Evolutionary conservation across 2,888 invertebrate species (phyloP), one percentile per base, ranked within the genome.

Genomic region (Eubasilissa splendida): DNA sequence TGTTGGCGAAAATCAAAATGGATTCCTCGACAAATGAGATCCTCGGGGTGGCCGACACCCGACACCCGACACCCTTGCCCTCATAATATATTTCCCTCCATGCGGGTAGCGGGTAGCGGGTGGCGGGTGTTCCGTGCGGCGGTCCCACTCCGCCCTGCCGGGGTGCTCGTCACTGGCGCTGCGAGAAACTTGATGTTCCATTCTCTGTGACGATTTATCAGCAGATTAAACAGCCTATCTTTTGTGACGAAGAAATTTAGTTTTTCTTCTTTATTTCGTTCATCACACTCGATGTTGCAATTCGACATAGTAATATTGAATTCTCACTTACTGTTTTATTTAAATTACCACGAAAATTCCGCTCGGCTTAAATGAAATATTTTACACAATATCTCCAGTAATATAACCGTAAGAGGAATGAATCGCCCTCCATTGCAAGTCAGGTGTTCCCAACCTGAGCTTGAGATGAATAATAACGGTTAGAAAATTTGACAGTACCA

Each of bases 61-160:
- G 81, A 81, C 76, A 74, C 78, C 70, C 71, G 78, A 81, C 76
- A 74, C 78, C 70, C 71, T 81, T 60, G 78, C 81, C 81, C 81
- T 75, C 77, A 75, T 78, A 70, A 60, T 60, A 70, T 70, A 70
- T 70, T 8, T 70, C 70, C 42, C 71, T 56, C 71, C 71, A 73
- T 73, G 71, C 71, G 71, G 71, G 71, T 33, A 58, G 22, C 58
- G 58, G 11, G 56, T 59, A 22, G 65, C 66, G 66, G 66, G n/a
- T n/a, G n/a, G 33, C n/a, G 42, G 42, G 66, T 66, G 63, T 65
- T 53, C 75, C 66, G 66, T n/a, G 66, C 66, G 42, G 33, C n/a
- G n/a, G n/a, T 63, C 12, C 71, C 78, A 42, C 79, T 22, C 31
- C 78, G 33, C 60, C 7, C 42, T 42, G 11, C 70, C 60, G n/a